A percentile compares a stretch with the other conserved stretches of the same genome.
Conservation (phyloP, 1,140 invertebrate species). For the Littorina saxatilis region DNA sequence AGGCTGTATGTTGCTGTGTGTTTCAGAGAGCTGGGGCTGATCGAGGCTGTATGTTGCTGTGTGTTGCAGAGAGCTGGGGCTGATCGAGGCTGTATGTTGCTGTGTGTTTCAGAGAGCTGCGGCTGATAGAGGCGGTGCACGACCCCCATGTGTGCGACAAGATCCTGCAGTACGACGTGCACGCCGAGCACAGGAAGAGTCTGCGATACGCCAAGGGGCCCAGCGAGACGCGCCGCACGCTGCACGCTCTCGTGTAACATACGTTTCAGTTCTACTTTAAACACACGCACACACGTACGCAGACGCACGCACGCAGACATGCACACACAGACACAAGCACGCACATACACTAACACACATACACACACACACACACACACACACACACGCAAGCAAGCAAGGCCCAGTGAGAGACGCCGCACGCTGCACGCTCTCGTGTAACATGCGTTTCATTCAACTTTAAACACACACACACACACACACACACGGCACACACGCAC, state of each 20-base stretch:
- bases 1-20: no score
- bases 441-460: no score
- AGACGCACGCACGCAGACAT: no score
- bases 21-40: no score
- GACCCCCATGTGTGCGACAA: slow-evolving; percentile 86
- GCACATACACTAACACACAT: neutral
- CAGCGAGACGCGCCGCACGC: slow-evolving; percentile 95
- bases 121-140: slow-evolving; percentile 89
- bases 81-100: no score
- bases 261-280: no score
- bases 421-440: slow-evolving; percentile 93
- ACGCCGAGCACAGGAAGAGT: slow-evolving; percentile 94
- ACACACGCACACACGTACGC: no score
- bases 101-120: slow-evolving; percentile 85
- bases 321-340: neutral
- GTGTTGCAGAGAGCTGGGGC: no score
- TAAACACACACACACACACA: no score
- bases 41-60: no score
- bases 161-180: slow-evolving; percentile 94
- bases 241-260: slow-evolving; percentile 89
- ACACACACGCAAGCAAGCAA: neutral
- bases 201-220: slow-evolving; percentile 96
- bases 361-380: slow-evolving; percentile 15
- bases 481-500: no score
- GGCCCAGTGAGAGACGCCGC: slow-evolving; percentile 96